phyloP scores from a whole-genome alignment of 2,888 invertebrate species.

The Frankliniella fusca region DNA sequence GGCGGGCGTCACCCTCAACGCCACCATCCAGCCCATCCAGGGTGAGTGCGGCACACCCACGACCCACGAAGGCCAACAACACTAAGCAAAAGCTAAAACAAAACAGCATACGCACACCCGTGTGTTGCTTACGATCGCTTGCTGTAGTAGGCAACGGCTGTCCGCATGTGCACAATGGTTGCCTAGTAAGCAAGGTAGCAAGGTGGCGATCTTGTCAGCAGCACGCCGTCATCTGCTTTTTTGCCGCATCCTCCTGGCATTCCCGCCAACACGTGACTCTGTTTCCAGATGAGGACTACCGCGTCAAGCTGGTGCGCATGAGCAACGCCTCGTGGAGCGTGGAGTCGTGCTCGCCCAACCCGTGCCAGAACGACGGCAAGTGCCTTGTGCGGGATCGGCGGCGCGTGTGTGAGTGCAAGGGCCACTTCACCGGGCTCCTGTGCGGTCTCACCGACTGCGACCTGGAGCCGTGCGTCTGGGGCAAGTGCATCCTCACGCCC shows the following conservation, averaged over 20 bases:
- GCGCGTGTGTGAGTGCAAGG: conserved; percentile 61
- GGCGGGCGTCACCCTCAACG: conserved; percentile 56
- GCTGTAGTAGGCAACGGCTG: too few species aligned
- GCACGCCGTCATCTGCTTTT: too few species aligned
- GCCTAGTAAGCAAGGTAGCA: too few species aligned
- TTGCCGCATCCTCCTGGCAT: too few species aligned
- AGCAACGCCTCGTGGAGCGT: conserved; percentile 54
- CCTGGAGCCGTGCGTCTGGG: conserved; percentile 57
- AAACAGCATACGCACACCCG: too few species aligned
- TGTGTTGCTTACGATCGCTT: not conserved
- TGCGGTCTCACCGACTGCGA: conserved; percentile 74
- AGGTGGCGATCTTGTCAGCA: too few species aligned
- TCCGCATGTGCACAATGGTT: too few species aligned
- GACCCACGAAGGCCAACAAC: too few species aligned
- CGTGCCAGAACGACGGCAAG: conserved; percentile 66
- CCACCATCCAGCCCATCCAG: conserved; percentile 49
- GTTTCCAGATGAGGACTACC: conserved; percentile 59
- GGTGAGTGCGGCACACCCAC: not conserved
- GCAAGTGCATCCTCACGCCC: conserved; percentile 50
- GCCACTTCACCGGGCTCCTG: conserved; percentile 70
- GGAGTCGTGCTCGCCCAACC: conserved; percentile 69
- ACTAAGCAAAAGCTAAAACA: too few species aligned
- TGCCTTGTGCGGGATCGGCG: conserved; percentile 56
- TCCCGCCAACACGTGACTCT: too few species aligned
- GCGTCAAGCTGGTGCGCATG: conserved; percentile 58